Evolutionary conservation across 2,888 invertebrate species (phyloP).

Genomic region (Macrophya annulata): DNA sequence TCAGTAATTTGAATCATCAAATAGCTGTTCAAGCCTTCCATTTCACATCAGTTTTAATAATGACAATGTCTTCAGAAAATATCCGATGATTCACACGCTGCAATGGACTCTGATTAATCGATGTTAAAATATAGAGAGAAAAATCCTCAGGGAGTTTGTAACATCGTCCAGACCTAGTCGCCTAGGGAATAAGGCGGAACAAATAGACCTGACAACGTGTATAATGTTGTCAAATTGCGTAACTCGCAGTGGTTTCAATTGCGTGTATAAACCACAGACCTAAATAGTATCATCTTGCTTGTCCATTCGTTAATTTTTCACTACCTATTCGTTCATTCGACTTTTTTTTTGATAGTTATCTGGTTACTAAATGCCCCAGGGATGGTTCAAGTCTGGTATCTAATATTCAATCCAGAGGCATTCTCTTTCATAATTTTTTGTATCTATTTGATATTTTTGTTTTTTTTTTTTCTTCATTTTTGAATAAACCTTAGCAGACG

Average conservation of each 20-base stretch:
- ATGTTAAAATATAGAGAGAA: conserved; percentile 22
- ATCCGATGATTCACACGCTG: conserved; percentile 42
- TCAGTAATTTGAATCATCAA: conserved; percentile 35
- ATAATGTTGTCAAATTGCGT: background rate
- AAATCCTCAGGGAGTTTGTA: conserved; percentile 12
- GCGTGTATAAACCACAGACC: background rate
- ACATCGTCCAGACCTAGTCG: background rate
- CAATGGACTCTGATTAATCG: background rate
- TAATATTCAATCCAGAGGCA: background rate
- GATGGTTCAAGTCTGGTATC: background rate
- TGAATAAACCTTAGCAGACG: background rate
- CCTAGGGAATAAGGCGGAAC: conserved; percentile 57
- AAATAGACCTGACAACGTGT: conserved; percentile 16
- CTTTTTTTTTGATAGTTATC: background rate
- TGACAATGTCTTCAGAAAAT: conserved; percentile 33
- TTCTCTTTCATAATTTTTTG: background rate
- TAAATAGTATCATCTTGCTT: background rate
- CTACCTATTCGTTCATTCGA: background rate
- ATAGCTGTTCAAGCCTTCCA: background rate
- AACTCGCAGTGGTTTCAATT: conserved; percentile 3
- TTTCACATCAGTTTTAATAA: background rate
- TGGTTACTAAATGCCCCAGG: background rate
- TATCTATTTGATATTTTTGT: background rate
- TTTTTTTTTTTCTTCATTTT: background rate
- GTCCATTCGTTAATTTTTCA: background rate